Evolutionary conservation across 2,888 invertebrate genomes (phyloP).

Genomic region (Nipponacmea schrenckii): DNA sequence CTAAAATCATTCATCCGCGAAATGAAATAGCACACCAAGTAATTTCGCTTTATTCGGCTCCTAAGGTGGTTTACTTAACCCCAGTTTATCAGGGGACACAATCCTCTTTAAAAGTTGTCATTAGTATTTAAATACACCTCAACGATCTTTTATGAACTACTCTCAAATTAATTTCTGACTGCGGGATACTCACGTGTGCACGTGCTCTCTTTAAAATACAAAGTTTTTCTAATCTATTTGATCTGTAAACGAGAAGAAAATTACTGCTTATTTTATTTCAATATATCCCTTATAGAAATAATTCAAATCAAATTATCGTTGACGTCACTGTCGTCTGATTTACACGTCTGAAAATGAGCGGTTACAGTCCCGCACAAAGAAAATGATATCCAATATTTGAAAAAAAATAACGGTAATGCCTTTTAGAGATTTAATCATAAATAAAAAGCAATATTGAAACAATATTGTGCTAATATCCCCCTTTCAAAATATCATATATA

Average conservation of each 20-base stretch:
- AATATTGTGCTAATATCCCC: no score
- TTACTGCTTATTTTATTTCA: neutral
- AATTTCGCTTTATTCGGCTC: conserved; percentile 3
- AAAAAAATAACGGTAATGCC: no score
- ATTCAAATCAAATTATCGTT: no score
- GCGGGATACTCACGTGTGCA: neutral
- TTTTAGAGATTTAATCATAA: no score
- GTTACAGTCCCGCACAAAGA: no score
- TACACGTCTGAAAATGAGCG: no score
- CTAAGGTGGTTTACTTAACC: conserved; percentile 7
- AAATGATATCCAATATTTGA: no score
- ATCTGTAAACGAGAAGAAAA: neutral
- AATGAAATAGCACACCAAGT: conserved; percentile 7
- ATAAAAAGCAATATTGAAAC: no score
- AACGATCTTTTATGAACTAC: neutral
- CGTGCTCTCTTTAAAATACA: neutral
- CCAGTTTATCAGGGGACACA: neutral
- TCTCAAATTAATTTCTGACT: neutral
- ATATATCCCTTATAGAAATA: neutral
- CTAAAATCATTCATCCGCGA: neutral
- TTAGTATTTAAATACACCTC: neutral
- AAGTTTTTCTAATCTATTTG: neutral
- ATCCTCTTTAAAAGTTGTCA: neutral
- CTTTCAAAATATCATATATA: no score
- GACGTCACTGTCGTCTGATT: no score